Conservation (phyloP, 2,113 vertebrate species). For the Equus quagga region DNA sequence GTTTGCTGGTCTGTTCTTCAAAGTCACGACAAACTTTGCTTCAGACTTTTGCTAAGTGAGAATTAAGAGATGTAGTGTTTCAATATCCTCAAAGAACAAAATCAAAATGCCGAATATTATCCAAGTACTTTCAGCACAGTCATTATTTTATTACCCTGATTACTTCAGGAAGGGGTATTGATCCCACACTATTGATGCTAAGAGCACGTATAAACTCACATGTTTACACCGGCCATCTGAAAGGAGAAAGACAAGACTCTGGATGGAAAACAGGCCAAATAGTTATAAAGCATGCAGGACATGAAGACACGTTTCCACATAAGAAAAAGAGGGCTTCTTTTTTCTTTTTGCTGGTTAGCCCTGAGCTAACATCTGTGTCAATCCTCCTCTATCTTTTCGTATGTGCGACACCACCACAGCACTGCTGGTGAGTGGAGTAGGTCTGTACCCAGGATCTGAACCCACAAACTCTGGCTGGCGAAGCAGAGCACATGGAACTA, state of each 20-base stretch:
- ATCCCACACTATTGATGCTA: not conserved
- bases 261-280: not conserved
- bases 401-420: no score
- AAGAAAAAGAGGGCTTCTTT: not conserved
- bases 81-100: not conserved
- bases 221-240: accelerated
- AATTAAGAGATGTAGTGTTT: not conserved
- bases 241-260: not conserved
- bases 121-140: not conserved
- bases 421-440: no score
- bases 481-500: no score
- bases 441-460: no score
- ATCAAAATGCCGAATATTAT: not conserved
- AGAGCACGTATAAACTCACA: not conserved
- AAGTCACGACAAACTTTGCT: not conserved
- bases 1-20: not conserved
- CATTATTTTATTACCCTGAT: not conserved
- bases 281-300: not conserved
- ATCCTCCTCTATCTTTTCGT: no score
- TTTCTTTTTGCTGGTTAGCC: no score
- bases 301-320: accelerated
- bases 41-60: not conserved
- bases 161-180: not conserved
- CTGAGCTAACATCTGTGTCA: no score
- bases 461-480: no score